A percentile compares a stretch with the other conserved stretches of the same genome.
phyloP scores from a whole-genome alignment of 2,888 invertebrate genomes.

The Thalpophila matura region DNA sequence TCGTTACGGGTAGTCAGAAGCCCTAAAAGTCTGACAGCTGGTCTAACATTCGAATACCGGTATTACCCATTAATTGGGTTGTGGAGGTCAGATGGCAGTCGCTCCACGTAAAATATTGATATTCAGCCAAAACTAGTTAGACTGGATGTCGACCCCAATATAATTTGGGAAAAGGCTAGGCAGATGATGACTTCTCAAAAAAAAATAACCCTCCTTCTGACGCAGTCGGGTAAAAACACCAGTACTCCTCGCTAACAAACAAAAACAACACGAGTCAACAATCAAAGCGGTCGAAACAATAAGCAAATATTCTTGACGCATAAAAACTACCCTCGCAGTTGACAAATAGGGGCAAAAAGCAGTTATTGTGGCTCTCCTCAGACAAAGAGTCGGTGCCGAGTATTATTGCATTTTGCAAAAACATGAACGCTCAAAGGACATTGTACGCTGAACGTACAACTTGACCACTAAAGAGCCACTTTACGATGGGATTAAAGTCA shows the following conservation, averaged over 20 bases:
- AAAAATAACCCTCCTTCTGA: no score
- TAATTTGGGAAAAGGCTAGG: no score
- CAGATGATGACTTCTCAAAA: no score
- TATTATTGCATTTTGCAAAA: conserved; percentile 75
- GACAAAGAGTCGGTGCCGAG: conserved; percentile 61
- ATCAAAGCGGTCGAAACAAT: conserved; percentile 51
- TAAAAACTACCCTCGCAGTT: conserved; percentile 47
- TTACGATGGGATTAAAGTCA: conserved; percentile 31
- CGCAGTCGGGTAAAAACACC: no score
- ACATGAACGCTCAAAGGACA: conserved; percentile 58
- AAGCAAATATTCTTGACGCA: conserved; percentile 53
- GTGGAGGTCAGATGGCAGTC: no score
- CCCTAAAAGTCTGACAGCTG: no score
- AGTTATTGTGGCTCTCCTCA: conserved; percentile 57
- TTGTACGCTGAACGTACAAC: conserved; percentile 34
- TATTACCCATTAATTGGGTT: no score
- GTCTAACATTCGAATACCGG: no score
- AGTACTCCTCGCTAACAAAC: conserved; percentile 33
- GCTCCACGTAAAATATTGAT: no score
- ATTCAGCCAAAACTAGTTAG: no score
- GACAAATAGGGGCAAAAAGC: conserved; percentile 64
- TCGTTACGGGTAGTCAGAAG: no score
- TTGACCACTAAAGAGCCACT: conserved; percentile 33
- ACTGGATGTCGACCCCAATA: no score
- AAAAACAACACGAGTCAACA: conserved; percentile 40